Percentiles rank a stretch among this genome's conserved stretches.
phyloP scores from a whole-genome alignment of 2,797 vertebrate genomes.

The Myiotriccus ornatus region DNA sequence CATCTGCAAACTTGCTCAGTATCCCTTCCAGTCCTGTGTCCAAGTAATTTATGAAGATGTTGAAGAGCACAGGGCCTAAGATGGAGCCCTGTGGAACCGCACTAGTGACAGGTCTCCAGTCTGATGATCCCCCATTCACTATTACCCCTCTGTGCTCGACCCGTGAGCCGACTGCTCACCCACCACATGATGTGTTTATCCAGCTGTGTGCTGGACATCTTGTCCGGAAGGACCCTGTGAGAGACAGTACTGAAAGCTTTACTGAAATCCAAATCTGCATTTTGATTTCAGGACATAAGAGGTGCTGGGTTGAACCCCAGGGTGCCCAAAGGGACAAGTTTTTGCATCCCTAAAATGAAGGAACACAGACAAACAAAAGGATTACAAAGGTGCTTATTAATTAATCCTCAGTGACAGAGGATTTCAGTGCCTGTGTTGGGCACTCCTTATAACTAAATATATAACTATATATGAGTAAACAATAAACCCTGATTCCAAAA shows the following conservation, averaged over 20 bases:
- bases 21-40: background rate
- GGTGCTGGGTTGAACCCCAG: background rate
- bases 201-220: background rate
- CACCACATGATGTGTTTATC: background rate
- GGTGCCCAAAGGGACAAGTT: rapidly evolving
- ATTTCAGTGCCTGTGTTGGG: background rate
- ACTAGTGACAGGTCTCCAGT: background rate
- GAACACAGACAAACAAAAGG: background rate
- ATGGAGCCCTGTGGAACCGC: background rate
- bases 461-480: background rate
- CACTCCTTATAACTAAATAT: background rate
- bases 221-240: background rate
- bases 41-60: background rate
- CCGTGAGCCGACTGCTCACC: background rate
- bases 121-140: background rate
- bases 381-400: background rate
- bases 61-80: background rate
- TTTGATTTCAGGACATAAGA: background rate
- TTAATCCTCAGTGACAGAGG: background rate
- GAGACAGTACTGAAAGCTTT: background rate
- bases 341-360: background rate
- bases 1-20: background rate
- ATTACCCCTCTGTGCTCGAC: background rate
- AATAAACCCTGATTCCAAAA: background rate
- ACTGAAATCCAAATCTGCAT: background rate